Percentiles rank a stretch among this genome's conserved stretches.
phyloP scores from a whole-genome alignment of 2,888 invertebrate genomes.

The Phyllotreta cruciferae region DNA sequence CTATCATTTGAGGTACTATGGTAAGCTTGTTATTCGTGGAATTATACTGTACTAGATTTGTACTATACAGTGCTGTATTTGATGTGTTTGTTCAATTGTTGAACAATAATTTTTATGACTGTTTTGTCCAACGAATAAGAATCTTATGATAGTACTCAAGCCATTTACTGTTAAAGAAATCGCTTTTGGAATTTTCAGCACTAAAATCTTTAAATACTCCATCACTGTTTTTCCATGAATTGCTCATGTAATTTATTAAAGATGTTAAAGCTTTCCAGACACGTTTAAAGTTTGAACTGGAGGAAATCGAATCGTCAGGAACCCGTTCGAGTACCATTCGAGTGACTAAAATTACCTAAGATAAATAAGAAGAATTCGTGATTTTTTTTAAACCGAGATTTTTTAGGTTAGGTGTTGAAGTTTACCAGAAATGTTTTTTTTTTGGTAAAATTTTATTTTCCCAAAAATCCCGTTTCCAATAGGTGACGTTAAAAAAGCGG shows the following conservation, averaged over 20 bases:
- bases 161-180: no score
- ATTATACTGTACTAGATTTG: no score
- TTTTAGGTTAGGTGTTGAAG: slow-evolving; percentile 42
- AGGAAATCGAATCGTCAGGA: no score
- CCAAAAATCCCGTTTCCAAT: background rate
- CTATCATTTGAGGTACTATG: background rate
- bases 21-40: no score
- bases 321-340: slow-evolving; percentile 13
- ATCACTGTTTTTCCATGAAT: no score
- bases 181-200: no score
- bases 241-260: no score
- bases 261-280: no score
- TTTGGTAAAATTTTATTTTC: slow-evolving; percentile 2
- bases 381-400: slow-evolving; percentile 45
- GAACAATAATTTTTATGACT: background rate
- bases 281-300: no score
- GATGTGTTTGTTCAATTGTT: no score
- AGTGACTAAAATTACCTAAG: slow-evolving; percentile 17
- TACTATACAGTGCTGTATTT: no score
- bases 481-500: background rate
- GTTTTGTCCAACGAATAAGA: background rate
- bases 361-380: slow-evolving; percentile 26
- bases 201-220: no score
- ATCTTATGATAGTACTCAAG: background rate
- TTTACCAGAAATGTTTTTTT: slow-evolving; percentile 12